A percentile compares a stretch with the other conserved stretches of the same genome.
These are phyloP conservation scores for Vicugna pacos DNA, from an alignment of 2,113 vertebrate genomes.

Conservation along the genomic window DNA sequence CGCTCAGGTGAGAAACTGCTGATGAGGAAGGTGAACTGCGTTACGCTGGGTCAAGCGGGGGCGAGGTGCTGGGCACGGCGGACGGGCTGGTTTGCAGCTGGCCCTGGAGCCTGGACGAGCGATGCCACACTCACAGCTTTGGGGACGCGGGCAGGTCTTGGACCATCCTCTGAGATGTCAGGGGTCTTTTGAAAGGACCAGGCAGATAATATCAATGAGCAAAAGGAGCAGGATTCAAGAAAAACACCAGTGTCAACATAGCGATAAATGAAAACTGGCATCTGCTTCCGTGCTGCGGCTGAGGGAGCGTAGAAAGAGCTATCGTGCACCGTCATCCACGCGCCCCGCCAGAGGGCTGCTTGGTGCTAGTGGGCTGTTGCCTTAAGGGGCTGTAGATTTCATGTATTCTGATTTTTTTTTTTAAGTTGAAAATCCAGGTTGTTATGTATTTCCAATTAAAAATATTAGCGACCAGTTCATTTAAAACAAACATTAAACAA, in stretches of 20 bases:
- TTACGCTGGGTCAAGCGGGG: not conserved
- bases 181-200: not conserved
- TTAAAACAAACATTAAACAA: not conserved
- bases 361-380: not conserved
- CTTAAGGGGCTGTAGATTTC: not conserved
- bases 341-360: not conserved
- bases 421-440: not conserved
- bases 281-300: not conserved
- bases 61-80: not conserved
- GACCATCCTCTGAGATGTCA: not conserved
- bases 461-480: not conserved
- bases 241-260: not conserved
- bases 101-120: not conserved
- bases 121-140: not conserved
- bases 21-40: not conserved
- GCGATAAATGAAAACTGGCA: not conserved
- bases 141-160: not conserved
- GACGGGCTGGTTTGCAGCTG: not conserved
- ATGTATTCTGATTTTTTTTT: not conserved
- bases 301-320: not conserved
- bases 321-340: no score
- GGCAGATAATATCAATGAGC: not conserved
- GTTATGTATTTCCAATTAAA: slow-evolving; percentile 26
- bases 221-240: not conserved
- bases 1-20: not conserved